These are phyloP conservation scores for Trichogramma pretiosum DNA, from an alignment of 1,140 invertebrate genomes.

Conservation along the genomic window DNA sequence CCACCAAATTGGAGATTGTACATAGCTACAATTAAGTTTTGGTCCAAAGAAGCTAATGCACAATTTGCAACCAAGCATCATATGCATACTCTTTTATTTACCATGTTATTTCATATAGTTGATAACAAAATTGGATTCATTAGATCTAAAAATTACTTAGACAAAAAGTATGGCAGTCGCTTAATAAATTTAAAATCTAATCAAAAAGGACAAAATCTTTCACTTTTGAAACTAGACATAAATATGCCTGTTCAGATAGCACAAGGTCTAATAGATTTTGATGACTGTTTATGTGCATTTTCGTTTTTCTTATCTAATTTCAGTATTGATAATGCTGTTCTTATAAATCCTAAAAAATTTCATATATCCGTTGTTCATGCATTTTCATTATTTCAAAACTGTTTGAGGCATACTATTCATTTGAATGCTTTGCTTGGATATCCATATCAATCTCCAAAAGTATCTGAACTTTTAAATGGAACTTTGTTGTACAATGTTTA, in stretches of 20 bases:
- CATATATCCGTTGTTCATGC: slow-evolving; percentile 52
- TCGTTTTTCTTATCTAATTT: slow-evolving; percentile 56
- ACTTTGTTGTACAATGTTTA: slow-evolving; percentile 67
- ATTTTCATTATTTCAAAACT: slow-evolving; percentile 66
- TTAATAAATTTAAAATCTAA: too few relatives aligned
- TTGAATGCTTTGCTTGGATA: slow-evolving; percentile 57
- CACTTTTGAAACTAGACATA: neutral
- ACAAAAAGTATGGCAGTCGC: slow-evolving; percentile 20
- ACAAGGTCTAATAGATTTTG: slow-evolving; percentile 31
- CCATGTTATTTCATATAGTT: slow-evolving; percentile 53
- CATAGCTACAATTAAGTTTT: slow-evolving; percentile 57
- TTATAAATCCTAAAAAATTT: slow-evolving; percentile 52
- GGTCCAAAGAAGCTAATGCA: slow-evolving; percentile 49
- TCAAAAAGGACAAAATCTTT: slow-evolving; percentile 1
- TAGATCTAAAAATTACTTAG: slow-evolving; percentile 23
- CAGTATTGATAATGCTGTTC: slow-evolving; percentile 52
- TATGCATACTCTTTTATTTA: slow-evolving; percentile 53
- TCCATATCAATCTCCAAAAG: slow-evolving; percentile 46
- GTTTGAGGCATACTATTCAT: slow-evolving; percentile 51
- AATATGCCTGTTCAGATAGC: slow-evolving; percentile 23
- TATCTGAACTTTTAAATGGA: slow-evolving; percentile 58
- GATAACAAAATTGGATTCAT: slow-evolving; percentile 46
- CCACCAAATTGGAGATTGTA: slow-evolving; percentile 55
- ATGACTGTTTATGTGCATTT: slow-evolving; percentile 53
- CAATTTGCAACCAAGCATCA: slow-evolving; percentile 42